A percentile compares a stretch with the other conserved stretches of the same genome.
phyloP scores from a whole-genome alignment of 2,888 invertebrate genomes.

The Cecidostiba fungosa region DNA sequence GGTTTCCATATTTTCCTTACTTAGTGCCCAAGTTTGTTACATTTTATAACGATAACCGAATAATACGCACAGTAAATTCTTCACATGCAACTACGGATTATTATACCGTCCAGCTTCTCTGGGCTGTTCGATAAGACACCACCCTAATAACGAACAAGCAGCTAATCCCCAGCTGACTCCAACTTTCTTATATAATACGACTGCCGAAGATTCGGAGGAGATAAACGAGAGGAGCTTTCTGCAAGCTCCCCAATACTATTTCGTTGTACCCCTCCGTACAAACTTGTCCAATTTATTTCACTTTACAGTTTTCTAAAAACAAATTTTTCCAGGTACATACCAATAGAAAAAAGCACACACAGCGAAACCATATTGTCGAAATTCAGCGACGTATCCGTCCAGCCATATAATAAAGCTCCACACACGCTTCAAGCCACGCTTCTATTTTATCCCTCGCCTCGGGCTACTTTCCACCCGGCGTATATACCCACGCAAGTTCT shows the following conservation, averaged over 20 bases:
- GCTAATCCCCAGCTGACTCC: not conserved
- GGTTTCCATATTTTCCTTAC: too few species aligned
- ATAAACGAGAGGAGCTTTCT: constrained; percentile 16
- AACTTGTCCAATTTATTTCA: constrained; percentile 32
- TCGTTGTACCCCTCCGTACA: too few species aligned
- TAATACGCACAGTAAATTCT: too few species aligned
- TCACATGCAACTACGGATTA: not conserved
- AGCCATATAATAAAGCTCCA: not conserved
- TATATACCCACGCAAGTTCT: not conserved
- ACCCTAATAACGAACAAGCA: not conserved
- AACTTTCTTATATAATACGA: constrained; percentile 19
- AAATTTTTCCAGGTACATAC: not conserved
- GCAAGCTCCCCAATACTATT: constrained; percentile 24
- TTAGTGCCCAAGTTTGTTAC: too few species aligned
- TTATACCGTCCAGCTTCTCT: not conserved
- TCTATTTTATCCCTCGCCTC: not conserved
- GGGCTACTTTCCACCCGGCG: not conserved
- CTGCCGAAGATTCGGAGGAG: not conserved
- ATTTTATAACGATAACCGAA: too few species aligned
- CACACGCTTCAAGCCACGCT: not conserved
- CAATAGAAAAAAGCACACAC: not conserved
- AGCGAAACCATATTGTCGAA: not conserved
- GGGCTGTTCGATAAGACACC: not conserved
- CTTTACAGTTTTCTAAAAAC: not conserved
- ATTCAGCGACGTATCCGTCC: not conserved